Conservation (phyloP, 2,888 invertebrate genomes). For the Metalampra italica region DNA sequence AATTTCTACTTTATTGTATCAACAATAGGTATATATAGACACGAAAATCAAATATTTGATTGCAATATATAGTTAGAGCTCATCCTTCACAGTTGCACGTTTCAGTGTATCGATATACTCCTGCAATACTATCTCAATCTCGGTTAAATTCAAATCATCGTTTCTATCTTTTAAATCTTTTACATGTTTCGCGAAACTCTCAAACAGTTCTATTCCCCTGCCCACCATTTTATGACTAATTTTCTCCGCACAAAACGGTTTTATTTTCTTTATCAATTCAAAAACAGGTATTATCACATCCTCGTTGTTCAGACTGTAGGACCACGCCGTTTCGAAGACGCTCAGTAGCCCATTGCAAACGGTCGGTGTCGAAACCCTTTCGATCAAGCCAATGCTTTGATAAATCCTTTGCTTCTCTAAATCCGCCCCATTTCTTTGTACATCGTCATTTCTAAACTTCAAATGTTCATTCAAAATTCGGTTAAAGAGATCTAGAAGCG, state of each 20-base stretch:
- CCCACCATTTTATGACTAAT: constrained; percentile 27
- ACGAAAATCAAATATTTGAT: too few species aligned
- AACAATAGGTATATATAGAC: too few species aligned
- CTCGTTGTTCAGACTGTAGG: constrained; percentile 27
- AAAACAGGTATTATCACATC: constrained; percentile 34
- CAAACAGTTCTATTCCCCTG: constrained; percentile 36
- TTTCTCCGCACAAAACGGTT: constrained; percentile 41
- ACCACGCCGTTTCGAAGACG: constrained; percentile 37
- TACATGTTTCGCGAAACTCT: constrained; percentile 30
- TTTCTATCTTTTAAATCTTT: constrained; percentile 20
- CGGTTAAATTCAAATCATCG: constrained; percentile 29
- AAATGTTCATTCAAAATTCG: constrained; percentile 56
- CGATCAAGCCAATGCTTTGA: constrained; percentile 52
- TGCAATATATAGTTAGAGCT: constrained; percentile 32
- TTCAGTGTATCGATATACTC: constrained; percentile 38
- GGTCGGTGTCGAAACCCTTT: constrained; percentile 39
- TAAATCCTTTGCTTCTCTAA: constrained; percentile 38
- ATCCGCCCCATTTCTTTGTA: constrained; percentile 27
- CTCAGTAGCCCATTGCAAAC: constrained; percentile 54
- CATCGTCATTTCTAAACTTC: constrained; percentile 25
- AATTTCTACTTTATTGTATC: too few species aligned
- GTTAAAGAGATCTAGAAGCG: constrained; percentile 50
- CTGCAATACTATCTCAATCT: constrained; percentile 29
- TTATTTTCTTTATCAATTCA: constrained; percentile 41
- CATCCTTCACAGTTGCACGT: constrained; percentile 29